phyloP scores from a whole-genome alignment of 37 sponge, comb jelly and placozoan species.

The Petrosia ficiformis region DNA sequence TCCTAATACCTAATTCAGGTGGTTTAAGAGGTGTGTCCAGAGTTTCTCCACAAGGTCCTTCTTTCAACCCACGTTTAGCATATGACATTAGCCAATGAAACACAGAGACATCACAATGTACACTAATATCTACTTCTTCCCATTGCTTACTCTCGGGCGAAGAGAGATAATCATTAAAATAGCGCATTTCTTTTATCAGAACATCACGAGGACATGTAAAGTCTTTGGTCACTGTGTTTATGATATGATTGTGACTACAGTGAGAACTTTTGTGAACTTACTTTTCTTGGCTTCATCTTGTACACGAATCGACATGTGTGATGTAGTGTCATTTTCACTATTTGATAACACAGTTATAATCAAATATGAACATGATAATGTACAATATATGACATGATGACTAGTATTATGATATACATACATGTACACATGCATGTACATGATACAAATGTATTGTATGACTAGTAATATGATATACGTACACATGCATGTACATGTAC shows the following conservation, averaged over 20 bases:
- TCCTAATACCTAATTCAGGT: slow-evolving; percentile 50
- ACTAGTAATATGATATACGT: too few species aligned
- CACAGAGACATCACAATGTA: slow-evolving; percentile 93
- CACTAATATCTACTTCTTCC: slow-evolving; percentile 93
- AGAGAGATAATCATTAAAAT: slow-evolving; percentile 87
- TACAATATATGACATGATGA: too few species aligned
- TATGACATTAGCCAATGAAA: slow-evolving; percentile 96
- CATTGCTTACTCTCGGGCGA: slow-evolving; percentile 45
- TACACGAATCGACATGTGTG: slow-evolving; percentile 81
- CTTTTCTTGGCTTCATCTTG: slow-evolving; percentile 87
- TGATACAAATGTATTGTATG: too few species aligned
- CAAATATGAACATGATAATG: too few species aligned
- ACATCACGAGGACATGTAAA: slow-evolving; percentile 84
- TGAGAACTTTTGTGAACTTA: slow-evolving; percentile 9
- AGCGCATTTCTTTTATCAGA: slow-evolving; percentile 87
- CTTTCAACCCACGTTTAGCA: slow-evolving; percentile 65
- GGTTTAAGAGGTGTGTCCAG: slow-evolving; percentile 12
- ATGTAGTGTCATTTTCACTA: too few species aligned
- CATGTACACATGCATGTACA: too few species aligned
- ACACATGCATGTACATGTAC: too few species aligned
- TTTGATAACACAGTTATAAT: too few species aligned
- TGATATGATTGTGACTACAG: background rate
- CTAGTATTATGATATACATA: too few species aligned
- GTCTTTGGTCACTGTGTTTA: slow-evolving; percentile 68
- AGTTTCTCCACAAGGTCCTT: slow-evolving; percentile 55